Evolutionary conservation across 2,113 vertebrate genomes (phyloP).

Genomic region (Trichechus manatus): DNA sequence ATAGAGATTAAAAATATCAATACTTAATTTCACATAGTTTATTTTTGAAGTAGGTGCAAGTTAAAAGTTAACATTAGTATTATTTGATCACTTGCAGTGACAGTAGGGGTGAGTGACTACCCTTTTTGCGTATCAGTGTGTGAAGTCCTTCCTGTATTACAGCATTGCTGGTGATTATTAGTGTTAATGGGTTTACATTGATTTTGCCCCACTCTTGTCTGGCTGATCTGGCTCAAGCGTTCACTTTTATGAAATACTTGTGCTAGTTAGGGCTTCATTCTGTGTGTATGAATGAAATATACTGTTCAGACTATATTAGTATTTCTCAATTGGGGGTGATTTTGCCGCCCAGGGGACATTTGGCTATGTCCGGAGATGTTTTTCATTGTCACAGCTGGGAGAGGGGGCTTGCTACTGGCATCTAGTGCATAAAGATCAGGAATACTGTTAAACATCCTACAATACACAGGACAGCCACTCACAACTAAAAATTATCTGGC

Average conservation of each 20-base stretch:
- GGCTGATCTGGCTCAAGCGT: background rate
- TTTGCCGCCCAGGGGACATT: slow-evolving; percentile 2
- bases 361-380: slow-evolving; percentile 16
- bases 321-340: slow-evolving; percentile 41
- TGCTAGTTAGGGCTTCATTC: slow-evolving; percentile 16
- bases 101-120: background rate
- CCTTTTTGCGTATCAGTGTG: background rate
- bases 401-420: background rate
- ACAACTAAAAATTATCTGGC: background rate
- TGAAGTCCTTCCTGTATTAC: background rate
- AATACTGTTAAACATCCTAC: background rate
- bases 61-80: background rate
- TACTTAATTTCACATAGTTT: slow-evolving; percentile 30
- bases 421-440: background rate
- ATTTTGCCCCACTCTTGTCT: background rate
- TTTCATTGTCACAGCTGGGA: slow-evolving; percentile 47
- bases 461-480: background rate
- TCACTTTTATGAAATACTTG: slow-evolving; percentile 52
- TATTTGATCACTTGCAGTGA: background rate
- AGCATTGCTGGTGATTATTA: slow-evolving; percentile 6
- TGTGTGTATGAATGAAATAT: slow-evolving; percentile 16
- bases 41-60: slow-evolving; percentile 20
- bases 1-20: background rate
- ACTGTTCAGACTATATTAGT: background rate
- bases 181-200: background rate